Percentiles rank a stretch among this genome's conserved stretches.
Conservation (phyloP, 2,888 invertebrate species). For the Tenthredo scrophulariae region DNA sequence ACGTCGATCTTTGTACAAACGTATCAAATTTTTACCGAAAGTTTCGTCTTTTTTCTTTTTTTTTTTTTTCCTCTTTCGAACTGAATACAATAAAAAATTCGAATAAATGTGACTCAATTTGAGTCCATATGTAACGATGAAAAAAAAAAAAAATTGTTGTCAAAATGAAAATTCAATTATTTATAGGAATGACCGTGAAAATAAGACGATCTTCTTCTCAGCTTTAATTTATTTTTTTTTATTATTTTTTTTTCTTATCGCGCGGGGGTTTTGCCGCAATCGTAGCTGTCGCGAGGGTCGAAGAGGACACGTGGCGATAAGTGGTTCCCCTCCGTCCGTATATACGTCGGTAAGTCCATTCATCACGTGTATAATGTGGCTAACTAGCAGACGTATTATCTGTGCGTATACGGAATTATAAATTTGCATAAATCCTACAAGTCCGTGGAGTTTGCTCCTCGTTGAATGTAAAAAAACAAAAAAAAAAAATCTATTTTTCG, state of each 20-base stretch:
- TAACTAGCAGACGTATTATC: background rate
- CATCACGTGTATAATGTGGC: background rate
- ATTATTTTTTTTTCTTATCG: background rate
- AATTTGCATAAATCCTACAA: too few species aligned
- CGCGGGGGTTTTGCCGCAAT: background rate
- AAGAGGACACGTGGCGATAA: slow-evolving; percentile 36
- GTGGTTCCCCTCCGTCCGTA: slow-evolving; percentile 12
- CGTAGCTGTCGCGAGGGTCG: slow-evolving; percentile 10
- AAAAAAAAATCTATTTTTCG: too few species aligned
- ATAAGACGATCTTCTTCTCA: background rate
- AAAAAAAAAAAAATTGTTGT: background rate
- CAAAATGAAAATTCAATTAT: background rate
- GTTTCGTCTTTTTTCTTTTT: background rate
- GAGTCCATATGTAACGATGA: background rate
- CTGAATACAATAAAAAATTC: background rate
- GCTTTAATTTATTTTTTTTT: background rate
- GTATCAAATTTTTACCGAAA: background rate
- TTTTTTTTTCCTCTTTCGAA: background rate
- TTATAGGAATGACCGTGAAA: background rate
- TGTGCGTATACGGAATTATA: background rate
- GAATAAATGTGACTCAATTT: background rate
- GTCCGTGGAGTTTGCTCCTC: too few species aligned
- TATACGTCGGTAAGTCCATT: background rate
- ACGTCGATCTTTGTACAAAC: background rate
- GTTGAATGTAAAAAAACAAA: too few species aligned